Conservation (phyloP, 2,888 invertebrate species). For the Drosophila austrosaltans region DNA sequence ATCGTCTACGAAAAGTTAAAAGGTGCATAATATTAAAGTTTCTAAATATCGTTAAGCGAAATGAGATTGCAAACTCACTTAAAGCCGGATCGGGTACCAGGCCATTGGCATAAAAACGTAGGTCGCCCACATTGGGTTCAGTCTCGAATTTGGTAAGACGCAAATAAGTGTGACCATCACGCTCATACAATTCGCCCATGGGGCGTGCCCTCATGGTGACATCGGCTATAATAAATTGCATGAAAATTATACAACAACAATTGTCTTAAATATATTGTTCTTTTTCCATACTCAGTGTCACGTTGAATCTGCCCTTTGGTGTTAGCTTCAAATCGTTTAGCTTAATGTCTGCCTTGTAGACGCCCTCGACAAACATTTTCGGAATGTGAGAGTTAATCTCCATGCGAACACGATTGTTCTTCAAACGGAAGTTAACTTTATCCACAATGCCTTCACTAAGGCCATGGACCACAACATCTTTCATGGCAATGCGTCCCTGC, state of each 20-base stretch:
- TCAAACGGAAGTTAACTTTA: constrained; percentile 84
- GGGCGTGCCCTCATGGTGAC: constrained; percentile 86
- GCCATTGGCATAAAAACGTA: constrained; percentile 86
- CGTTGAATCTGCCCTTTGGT: constrained; percentile 86
- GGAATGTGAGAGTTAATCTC: constrained; percentile 86
- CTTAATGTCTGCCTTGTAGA: constrained; percentile 86
- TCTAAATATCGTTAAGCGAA: background rate
- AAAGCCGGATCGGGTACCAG: constrained; percentile 86
- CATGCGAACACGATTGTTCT: constrained; percentile 84
- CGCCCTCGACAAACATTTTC: constrained; percentile 85
- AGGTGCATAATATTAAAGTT: background rate
- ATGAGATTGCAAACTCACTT: constrained; percentile 85
- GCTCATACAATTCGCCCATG: constrained; percentile 85
- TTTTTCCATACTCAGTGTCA: constrained; percentile 86
- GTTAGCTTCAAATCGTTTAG: constrained; percentile 86
- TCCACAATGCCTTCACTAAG: constrained; percentile 85
- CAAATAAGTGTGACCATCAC: constrained; percentile 85
- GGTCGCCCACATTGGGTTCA: constrained; percentile 87
- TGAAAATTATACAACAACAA: background rate
- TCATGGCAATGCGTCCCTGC: constrained; percentile 82
- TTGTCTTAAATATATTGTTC: background rate
- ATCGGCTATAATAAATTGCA: constrained; percentile 83
- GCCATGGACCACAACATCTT: constrained; percentile 85
- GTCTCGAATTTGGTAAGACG: constrained; percentile 86
- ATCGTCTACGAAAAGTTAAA: constrained; percentile 60